Evolutionary conservation across 2,113 vertebrate species (phyloP), one percentile per base, ranked within the genome.

Genomic region (Penelope pileata): DNA sequence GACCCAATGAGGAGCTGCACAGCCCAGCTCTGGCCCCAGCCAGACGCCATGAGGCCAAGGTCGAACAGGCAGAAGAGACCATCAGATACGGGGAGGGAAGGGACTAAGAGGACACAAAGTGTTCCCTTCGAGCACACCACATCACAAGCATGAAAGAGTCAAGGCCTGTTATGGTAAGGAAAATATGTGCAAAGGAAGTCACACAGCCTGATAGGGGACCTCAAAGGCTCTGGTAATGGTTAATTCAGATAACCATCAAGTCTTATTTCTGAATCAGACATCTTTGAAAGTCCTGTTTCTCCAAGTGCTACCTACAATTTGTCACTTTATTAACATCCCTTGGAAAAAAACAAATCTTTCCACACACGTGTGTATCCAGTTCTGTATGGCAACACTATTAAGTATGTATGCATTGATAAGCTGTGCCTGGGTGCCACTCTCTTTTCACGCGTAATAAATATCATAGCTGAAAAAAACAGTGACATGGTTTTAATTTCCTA

Each of bases 181-280:
- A 88, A 96, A 95, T 94, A 87, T 72, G 91, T 8, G 19, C 89
- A 95, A 90, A 91, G 96, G 94, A 97, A 95, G 92, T 96, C 95
- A 96, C 93, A 86, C 4, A 64, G 79, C 85, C 92, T 90, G 91
- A 95, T 86, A 93, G 76, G 60, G 90, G 74, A 94, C 93, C 92
- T 96, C 76, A 95, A 73, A 93, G 51, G 6, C 81, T 92, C 86
- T 93, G 67, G 64, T 83, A 89, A 81, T 96, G 93, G 88, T 94
- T 94, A 94, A 88, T 93, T 79, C 81, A 93, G 90, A 96, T 96
- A 94, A 96, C 24, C 47, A 97, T 94, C 94, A 77, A 95, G 53
- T 19, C 83, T 95, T 88, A 53, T 64, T 95, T 94, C 91, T 83
- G 81, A 94, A 94, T 89, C 88, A 93, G 92, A 94, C 3, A 5